These are phyloP conservation scores for Sebastes schlegelii DNA, from an alignment of 2,113 vertebrate genomes.

Conservation along the genomic window DNA sequence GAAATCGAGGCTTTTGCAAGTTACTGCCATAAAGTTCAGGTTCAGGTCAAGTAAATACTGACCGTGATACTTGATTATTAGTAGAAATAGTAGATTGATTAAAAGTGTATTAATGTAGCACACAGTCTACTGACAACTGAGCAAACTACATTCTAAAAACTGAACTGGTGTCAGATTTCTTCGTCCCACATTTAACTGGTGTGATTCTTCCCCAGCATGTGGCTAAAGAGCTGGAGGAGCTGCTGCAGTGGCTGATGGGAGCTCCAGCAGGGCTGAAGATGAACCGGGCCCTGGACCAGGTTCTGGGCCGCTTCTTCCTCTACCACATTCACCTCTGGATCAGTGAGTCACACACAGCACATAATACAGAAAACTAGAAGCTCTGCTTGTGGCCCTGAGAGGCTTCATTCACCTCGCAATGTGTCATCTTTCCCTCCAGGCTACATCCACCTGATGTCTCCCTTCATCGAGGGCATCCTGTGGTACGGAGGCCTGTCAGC, in stretches of 20 bases:
- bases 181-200: not conserved
- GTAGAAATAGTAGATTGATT: not conserved
- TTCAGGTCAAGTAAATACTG: not conserved
- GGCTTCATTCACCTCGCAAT: not conserved
- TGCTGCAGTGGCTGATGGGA: slow-evolving; percentile 99
- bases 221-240: slow-evolving; percentile 91
- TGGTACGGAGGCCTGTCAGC: slow-evolving; percentile 96
- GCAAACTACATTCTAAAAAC: not conserved
- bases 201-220: slow-evolving; percentile 81
- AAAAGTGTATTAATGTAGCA: not conserved
- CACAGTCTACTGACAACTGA: not conserved
- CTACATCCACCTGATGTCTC: slow-evolving; percentile 96
- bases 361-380: not conserved
- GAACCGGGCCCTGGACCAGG: slow-evolving; percentile 96
- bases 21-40: not conserved
- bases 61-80: not conserved
- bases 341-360: slow-evolving; percentile 85
- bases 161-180: not conserved
- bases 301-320: slow-evolving; percentile 96
- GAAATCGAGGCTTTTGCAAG: not conserved
- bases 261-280: slow-evolving; percentile 97
- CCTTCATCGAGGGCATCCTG: slow-evolving; percentile 94
- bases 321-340: slow-evolving; percentile 99
- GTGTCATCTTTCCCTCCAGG: slow-evolving; percentile 76
- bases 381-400: not conserved